Percentiles rank a stretch among this genome's conserved stretches.
Evolutionary conservation across 2,797 vertebrate genomes (phyloP).

Genomic region (Muscicapa comitata): DNA sequence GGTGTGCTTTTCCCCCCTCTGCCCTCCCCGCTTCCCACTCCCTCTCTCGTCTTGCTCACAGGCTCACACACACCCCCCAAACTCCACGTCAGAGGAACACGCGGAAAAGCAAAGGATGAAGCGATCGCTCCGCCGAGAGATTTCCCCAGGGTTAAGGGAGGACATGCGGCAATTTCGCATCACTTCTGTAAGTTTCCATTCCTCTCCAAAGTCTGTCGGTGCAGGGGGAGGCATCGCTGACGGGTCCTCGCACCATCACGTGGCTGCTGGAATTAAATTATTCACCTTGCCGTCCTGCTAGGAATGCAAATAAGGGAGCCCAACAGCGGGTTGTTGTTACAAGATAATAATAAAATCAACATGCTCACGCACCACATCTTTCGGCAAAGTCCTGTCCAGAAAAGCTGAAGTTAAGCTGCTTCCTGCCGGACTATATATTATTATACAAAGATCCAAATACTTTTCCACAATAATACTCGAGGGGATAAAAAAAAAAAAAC

Average conservation of each 20-base stretch:
- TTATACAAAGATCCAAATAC: background rate
- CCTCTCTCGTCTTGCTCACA: background rate
- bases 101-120: conserved; percentile 60
- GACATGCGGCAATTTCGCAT: background rate
- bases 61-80: background rate
- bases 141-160: conserved; percentile 41
- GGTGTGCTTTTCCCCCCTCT: background rate
- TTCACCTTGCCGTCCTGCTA: conserved; percentile 40
- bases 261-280: conserved; percentile 56
- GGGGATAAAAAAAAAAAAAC: rapidly evolving
- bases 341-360: conserved; percentile 17
- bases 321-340: background rate
- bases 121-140: background rate
- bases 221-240: background rate
- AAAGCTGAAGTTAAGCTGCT: background rate
- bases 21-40: conserved; percentile 31
- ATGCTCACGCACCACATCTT: background rate
- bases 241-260: background rate
- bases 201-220: background rate
- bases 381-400: background rate
- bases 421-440: background rate
- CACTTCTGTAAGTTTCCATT: conserved; percentile 54
- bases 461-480: background rate
- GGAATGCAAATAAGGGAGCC: conserved; percentile 54
- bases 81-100: conserved; percentile 79